Evolutionary conservation across 2,888 invertebrate genomes (phyloP).

Genomic region (Cyrtodaria siliqua): DNA sequence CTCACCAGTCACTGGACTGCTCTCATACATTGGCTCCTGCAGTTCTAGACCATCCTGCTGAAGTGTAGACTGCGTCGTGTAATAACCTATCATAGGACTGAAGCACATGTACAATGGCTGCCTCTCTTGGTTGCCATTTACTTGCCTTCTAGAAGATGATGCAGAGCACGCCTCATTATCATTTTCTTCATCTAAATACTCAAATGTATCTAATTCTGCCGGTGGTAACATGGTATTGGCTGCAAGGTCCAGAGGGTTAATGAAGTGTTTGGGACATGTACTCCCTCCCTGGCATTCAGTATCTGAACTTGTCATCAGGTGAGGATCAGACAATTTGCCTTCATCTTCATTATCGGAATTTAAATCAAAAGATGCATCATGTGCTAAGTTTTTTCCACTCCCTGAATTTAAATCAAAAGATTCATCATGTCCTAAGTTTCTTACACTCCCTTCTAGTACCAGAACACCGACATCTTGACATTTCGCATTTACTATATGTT

Average conservation of each 20-base stretch:
- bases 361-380: conserved; percentile 1
- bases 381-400: too few species aligned
- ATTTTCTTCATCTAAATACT: too few species aligned
- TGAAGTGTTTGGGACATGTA: neutral
- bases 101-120: conserved; percentile 14
- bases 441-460: neutral
- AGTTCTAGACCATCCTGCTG: conserved; percentile 5
- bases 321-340: too few species aligned
- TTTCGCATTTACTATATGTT: neutral
- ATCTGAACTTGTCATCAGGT: too few species aligned
- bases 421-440: conserved; percentile 35
- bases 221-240: too few species aligned
- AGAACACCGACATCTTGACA: conserved; percentile 2
- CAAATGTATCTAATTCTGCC: too few species aligned
- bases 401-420: conserved; percentile 30
- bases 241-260: too few species aligned
- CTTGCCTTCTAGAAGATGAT: neutral
- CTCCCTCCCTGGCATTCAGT: too few species aligned
- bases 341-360: too few species aligned
- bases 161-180: neutral
- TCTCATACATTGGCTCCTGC: conserved; percentile 15
- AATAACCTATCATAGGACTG: conserved; percentile 21
- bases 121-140: neutral
- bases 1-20: conserved; percentile 11
- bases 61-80: conserved; percentile 6